Percentiles rank a stretch among this genome's conserved stretches.
Conservation (phyloP, 2,797 vertebrate genomes). For the Sebastes taczanowskii region DNA sequence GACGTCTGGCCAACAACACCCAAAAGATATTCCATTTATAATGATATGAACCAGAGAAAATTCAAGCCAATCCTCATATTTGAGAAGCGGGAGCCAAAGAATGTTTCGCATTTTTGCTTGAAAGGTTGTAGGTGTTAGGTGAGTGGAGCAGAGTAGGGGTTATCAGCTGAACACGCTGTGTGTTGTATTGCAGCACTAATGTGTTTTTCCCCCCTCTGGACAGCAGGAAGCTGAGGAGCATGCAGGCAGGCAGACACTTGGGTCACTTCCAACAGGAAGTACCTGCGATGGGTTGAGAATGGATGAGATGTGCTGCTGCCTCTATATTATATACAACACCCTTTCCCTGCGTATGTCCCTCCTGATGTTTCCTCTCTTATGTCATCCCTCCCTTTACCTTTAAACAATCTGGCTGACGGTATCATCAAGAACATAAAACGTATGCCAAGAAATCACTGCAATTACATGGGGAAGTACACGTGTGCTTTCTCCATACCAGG, state of each 20-base stretch:
- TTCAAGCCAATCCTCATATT: background rate
- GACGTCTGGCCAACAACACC: background rate
- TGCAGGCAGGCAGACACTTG: slow-evolving; percentile 61
- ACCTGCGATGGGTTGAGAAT: slow-evolving; percentile 55
- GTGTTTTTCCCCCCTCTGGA: slow-evolving; percentile 33
- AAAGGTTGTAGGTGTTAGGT: background rate
- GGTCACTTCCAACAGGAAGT: slow-evolving; percentile 67
- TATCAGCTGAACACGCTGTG: background rate
- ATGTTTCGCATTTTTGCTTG: background rate
- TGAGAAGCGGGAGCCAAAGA: background rate
- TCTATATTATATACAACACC: slow-evolving; percentile 46
- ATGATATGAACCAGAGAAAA: background rate
- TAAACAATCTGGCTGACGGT: slow-evolving; percentile 33
- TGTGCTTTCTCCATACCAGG: background rate
- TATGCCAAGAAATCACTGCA: background rate
- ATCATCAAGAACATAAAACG: slow-evolving; percentile 34
- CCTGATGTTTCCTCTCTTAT: slow-evolving; percentile 38
- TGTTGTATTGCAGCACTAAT: slow-evolving; percentile 6
- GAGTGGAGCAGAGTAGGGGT: background rate
- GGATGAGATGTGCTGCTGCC: slow-evolving; percentile 32
- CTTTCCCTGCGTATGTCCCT: slow-evolving; percentile 23
- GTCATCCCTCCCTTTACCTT: slow-evolving; percentile 27
- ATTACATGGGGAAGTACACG: background rate
- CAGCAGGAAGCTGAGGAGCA: slow-evolving; percentile 66
- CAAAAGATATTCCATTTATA: background rate